A percentile compares a stretch with the other conserved stretches of the same genome.
Evolutionary conservation across 2,888 invertebrate genomes (phyloP).

Genomic region (Helicoverpa assulta): DNA sequence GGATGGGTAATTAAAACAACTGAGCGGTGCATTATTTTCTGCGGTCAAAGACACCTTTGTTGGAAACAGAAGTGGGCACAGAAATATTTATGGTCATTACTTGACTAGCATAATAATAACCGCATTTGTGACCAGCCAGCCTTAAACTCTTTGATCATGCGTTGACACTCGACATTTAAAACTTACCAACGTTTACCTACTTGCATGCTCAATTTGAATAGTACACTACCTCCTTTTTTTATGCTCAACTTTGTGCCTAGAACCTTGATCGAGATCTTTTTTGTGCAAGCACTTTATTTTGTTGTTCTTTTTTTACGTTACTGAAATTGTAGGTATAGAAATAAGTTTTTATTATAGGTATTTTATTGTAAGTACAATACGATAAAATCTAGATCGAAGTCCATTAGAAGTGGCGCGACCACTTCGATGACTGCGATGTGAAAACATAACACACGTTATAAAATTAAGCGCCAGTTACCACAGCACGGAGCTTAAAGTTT

Average conservation of each 20-base stretch:
- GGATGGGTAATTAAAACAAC: constrained; percentile 31
- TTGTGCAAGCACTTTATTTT: constrained; percentile 21
- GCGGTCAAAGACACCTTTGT: constrained; percentile 49
- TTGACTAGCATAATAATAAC: constrained; percentile 50
- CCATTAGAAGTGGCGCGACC: background rate
- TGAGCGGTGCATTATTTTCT: constrained; percentile 41
- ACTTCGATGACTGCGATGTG: too few relatives aligned
- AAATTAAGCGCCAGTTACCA: constrained; percentile 15
- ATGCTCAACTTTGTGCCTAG: constrained; percentile 16
- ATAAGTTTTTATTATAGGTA: constrained; percentile 13
- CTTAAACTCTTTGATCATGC: constrained; percentile 44
- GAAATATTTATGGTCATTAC: constrained; percentile 47
- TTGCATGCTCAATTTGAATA: background rate
- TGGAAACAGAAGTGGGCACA: constrained; percentile 42
- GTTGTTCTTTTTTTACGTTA: constrained; percentile 8
- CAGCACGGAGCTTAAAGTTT: constrained; percentile 38
- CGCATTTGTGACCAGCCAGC: constrained; percentile 40
- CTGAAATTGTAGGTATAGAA: constrained; percentile 9
- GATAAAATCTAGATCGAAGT: background rate
- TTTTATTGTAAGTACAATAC: background rate
- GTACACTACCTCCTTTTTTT: background rate
- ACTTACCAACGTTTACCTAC: constrained; percentile 3
- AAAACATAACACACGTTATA: constrained; percentile 6
- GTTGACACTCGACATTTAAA: constrained; percentile 48
- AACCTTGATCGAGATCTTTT: constrained; percentile 11